Percentiles rank a stretch among this genome's conserved stretches.
Conservation (phyloP, 2,888 invertebrate genomes). For the Metellina segmentata region DNA sequence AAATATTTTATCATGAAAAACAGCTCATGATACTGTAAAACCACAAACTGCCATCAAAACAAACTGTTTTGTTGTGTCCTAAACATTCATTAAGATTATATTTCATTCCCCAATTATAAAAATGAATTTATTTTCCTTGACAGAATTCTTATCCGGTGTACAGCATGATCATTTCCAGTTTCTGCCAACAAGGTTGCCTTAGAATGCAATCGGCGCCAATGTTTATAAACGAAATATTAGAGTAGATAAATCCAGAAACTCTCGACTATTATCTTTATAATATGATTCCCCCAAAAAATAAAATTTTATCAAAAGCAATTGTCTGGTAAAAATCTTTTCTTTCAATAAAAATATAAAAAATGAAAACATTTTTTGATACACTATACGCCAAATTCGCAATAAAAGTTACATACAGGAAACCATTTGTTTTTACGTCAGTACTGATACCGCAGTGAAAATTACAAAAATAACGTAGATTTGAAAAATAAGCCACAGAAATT, state of each 20-base stretch:
- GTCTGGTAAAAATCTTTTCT: background rate
- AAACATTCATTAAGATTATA: slow-evolving; percentile 29
- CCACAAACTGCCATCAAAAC: background rate
- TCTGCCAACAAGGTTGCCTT: slow-evolving; percentile 56
- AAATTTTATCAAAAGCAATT: background rate
- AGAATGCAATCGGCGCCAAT: slow-evolving; percentile 20
- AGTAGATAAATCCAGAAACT: too few species aligned
- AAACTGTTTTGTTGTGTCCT: background rate
- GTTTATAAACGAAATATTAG: background rate
- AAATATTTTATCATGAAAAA: slow-evolving; percentile 14
- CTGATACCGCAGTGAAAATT: slow-evolving; percentile 25
- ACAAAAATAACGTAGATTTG: background rate
- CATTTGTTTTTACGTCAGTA: background rate
- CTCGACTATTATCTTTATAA: background rate
- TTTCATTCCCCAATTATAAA: slow-evolving; percentile 16
- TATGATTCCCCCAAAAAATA: background rate
- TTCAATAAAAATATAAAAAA: background rate
- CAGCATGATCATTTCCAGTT: slow-evolving; percentile 42
- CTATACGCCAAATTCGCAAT: slow-evolving; percentile 28
- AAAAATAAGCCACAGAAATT: background rate
- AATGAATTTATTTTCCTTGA: slow-evolving; percentile 39
- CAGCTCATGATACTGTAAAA: background rate
- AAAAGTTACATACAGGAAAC: slow-evolving; percentile 5
- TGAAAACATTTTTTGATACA: too few species aligned
- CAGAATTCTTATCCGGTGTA: slow-evolving; percentile 61